Conservation (phyloP, 1,140 invertebrate genomes). For the Helicoverpa zea region DNA sequence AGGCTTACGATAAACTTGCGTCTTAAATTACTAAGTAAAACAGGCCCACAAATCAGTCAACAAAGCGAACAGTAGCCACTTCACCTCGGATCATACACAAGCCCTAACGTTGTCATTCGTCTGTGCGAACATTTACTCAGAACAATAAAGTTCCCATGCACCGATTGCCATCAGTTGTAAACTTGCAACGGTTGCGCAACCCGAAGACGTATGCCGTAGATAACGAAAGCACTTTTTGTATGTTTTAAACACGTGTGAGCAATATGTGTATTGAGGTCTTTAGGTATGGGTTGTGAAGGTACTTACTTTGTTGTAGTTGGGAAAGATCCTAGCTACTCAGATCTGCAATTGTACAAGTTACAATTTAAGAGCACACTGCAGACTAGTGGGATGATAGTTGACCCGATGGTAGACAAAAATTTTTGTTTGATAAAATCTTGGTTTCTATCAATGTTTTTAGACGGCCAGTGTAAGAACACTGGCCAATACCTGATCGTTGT, state of each 20-base stretch:
- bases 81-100: constrained; percentile 15
- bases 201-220: constrained; percentile 78
- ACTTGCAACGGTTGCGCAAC: constrained; percentile 75
- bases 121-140: constrained; percentile 78
- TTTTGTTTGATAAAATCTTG: too few relatives aligned
- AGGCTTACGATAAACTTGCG: too few relatives aligned
- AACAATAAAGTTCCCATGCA: constrained; percentile 83
- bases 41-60: background rate
- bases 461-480: too few relatives aligned
- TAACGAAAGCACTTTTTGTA: constrained; percentile 80
- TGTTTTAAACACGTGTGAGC: constrained; percentile 71
- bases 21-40: background rate
- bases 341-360: too few relatives aligned
- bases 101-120: constrained; percentile 72
- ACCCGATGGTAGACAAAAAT: too few relatives aligned
- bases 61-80: constrained; percentile 17
- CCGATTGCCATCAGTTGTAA: constrained; percentile 79
- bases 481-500: too few relatives aligned
- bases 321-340: background rate
- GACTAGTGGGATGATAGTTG: too few relatives aligned
- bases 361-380: too few relatives aligned
- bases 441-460: too few relatives aligned
- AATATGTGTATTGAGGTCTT: constrained; percentile 64
- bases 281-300: constrained; percentile 64
- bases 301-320: background rate